phyloP scores from a whole-genome alignment of 2,797 vertebrate genomes.

The Morelia viridis region DNA sequence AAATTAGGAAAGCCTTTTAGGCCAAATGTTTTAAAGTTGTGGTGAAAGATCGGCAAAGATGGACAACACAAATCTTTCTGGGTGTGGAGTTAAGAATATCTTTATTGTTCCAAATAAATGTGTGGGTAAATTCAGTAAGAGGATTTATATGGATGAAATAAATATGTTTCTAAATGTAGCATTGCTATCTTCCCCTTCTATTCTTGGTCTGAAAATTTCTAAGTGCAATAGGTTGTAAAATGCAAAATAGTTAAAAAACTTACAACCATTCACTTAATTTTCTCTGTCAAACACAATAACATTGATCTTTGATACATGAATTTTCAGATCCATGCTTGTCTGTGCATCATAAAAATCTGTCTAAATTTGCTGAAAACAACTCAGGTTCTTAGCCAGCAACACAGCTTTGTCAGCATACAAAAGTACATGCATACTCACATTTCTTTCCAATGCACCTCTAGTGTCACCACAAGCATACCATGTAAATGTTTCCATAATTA shows the following conservation, averaged over 20 bases:
- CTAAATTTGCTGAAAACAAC: not conserved
- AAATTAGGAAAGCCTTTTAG: not conserved
- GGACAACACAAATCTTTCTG: not conserved
- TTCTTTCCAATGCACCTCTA: not conserved
- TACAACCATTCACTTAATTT: not conserved
- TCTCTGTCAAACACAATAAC: not conserved
- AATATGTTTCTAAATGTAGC: not conserved
- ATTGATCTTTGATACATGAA: not conserved
- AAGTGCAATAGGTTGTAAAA: not conserved
- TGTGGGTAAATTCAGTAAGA: not conserved
- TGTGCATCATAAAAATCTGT: not conserved
- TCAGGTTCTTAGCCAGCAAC: not conserved
- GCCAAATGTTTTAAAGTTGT: not conserved
- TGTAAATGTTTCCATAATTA: not conserved
- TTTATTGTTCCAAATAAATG: not conserved
- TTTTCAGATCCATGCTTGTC: not conserved
- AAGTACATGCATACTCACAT: not conserved
- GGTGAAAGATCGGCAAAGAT: not conserved
- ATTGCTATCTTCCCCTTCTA: not conserved
- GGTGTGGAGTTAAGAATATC: not conserved
- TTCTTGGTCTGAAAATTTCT: not conserved
- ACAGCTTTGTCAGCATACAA: not conserved
- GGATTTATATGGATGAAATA: not conserved
- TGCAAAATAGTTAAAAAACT: not conserved
- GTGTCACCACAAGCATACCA: not conserved